Evolutionary conservation across 2,113 vertebrate species (phyloP).

Genomic region (Numenius arquata): DNA sequence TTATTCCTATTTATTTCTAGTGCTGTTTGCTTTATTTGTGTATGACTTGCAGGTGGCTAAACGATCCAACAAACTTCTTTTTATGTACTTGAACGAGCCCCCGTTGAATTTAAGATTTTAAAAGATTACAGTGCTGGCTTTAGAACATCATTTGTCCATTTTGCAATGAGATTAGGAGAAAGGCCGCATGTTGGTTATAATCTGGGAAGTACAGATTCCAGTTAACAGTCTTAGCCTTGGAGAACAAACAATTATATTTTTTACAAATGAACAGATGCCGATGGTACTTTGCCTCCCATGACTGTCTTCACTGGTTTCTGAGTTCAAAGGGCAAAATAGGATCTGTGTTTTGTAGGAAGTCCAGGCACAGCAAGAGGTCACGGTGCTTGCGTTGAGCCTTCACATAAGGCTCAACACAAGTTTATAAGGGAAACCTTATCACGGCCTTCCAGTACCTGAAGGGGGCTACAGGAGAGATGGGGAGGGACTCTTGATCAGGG

Average conservation of each 20-base stretch:
- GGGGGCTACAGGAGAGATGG: no score
- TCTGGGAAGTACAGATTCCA: constrained; percentile 3
- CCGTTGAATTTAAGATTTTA: constrained; percentile 3
- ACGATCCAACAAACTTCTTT: neutral
- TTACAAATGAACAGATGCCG: neutral
- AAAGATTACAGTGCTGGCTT: constrained; percentile 9
- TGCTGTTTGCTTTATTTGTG: neutral
- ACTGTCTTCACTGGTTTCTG: neutral
- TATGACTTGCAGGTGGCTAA: constrained; percentile 43
- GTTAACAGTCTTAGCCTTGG: neutral
- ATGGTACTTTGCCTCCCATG: neutral
- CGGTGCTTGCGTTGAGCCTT: neutral
- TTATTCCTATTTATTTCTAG: neutral
- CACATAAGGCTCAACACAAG: no score
- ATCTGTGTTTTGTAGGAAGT: neutral
- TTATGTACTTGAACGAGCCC: neutral
- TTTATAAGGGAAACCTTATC: no score
- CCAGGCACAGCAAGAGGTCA: neutral
- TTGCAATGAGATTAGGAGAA: constrained; percentile 23
- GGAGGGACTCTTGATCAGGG: no score
- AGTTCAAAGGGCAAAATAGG: constrained; percentile 1
- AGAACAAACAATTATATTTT: neutral
- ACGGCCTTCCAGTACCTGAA: no score
- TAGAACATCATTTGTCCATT: neutral
- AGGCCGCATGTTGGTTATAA: neutral